Base-by-base conservation (phyloP, 1,140 invertebrate species). In the Tigriopus japonicus region DNA sequence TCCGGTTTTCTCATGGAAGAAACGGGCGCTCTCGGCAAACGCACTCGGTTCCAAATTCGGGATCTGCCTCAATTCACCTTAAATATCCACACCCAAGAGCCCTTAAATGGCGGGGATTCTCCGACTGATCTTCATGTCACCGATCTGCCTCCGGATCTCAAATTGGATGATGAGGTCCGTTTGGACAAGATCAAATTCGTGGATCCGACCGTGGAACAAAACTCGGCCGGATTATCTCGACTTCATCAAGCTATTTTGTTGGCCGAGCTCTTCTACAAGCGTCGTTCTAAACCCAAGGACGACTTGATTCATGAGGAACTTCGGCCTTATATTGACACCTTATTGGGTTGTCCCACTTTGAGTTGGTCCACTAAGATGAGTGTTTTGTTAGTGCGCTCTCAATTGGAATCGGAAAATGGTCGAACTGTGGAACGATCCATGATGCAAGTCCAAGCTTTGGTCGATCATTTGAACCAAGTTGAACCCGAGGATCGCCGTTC, bases 31-130 rank as follows among this genome's bases (percentile, higher is more conserved):
- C 70, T 95, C 52, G 92, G 92, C 9, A 89, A 87, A 71, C 76
- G 92, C 62, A 96, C 91, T 15, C 84, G 83, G 68, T 92, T 80
- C 71, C 92, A 98, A 71, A 74, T 82, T 65, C 80, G 82, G 56
- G 77, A 83, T 43, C 71, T 88, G 21, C 78, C 92, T 0, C 92
- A 95, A 68, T 71, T 96, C 41, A 78, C 82, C 17, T 68, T 95
- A 0, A 75, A 79, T 62, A 73, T 87, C 10, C 71, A 72, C 17
- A 72, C 76, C 67, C 65, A 73, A 60, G 49, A 66, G 52, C 67
- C 70, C n/a, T n/a, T n/a, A n/a, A n/a, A n/a, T 65, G 62, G 66
- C 62, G 62, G 63, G 24, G 64, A 61, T 45, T 64, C 67, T 28
- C 66, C 61, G n/a, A 59, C 71, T 65, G 66, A 65, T n/a, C 56